These are phyloP conservation scores for Encarsia formosa DNA, from an alignment of 2,888 invertebrate species.

Conservation along the genomic window DNA sequence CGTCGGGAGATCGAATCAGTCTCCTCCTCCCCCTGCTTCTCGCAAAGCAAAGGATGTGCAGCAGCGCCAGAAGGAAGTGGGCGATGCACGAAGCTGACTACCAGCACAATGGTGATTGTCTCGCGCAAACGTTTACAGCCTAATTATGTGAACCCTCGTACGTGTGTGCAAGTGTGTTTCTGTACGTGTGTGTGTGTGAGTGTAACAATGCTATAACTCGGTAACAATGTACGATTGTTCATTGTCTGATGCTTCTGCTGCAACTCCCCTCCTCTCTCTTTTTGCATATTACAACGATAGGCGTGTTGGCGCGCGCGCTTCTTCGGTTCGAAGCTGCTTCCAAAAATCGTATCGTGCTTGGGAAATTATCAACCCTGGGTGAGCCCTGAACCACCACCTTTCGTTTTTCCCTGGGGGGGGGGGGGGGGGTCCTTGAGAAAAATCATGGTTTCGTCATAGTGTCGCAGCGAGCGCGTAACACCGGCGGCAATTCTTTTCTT, in stretches of 20 bases:
- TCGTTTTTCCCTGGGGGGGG: conserved; percentile 48
- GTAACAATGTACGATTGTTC: conserved; percentile 53
- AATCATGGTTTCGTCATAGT: conserved; percentile 46
- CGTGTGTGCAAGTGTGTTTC: no score
- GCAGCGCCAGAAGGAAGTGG: conserved; percentile 16
- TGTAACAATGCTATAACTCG: conserved; percentile 52
- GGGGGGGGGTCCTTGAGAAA: conserved; percentile 44
- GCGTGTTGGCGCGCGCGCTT: no score
- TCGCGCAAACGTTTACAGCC: conserved; percentile 51
- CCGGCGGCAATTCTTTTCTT: conserved; percentile 15
- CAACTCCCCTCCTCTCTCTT: no score
- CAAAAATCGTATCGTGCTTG: no score
- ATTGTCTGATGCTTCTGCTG: conserved; percentile 41
- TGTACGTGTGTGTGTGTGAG: conserved; percentile 31
- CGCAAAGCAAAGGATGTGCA: neutral
- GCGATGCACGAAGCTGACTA: neutral
- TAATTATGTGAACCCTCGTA: conserved; percentile 53
- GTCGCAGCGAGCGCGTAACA: conserved; percentile 22
- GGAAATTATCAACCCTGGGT: no score
- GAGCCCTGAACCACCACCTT: conserved; percentile 37
- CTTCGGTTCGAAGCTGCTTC: no score
- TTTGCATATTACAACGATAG: no score
- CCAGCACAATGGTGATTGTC: conserved; percentile 51
- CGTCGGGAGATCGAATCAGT: conserved; percentile 12
- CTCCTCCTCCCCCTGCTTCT: no score